These are phyloP conservation scores for Ryuthela nishihirai DNA, from an alignment of 2,888 invertebrate species.

Conservation along the genomic window DNA sequence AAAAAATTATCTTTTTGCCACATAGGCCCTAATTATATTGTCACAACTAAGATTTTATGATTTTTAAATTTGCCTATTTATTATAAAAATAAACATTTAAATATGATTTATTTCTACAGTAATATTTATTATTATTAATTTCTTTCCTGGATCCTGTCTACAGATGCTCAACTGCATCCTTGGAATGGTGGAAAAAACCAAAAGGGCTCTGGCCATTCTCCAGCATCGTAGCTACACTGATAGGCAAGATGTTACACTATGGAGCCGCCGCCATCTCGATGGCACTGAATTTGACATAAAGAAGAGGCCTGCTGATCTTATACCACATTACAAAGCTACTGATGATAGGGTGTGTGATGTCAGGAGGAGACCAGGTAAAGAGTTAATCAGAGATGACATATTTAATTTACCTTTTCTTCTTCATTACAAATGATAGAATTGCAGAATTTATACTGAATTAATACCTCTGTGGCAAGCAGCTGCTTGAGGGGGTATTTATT, in stretches of 20 bases:
- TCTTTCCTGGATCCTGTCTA: constrained; percentile 35
- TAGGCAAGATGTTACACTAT: constrained; percentile 13
- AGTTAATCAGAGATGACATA: too few relatives aligned
- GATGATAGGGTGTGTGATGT: constrained; percentile 87
- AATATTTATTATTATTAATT: neutral
- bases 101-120: too few relatives aligned
- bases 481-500: too few relatives aligned
- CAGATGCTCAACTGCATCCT: constrained; percentile 91
- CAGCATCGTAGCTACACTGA: constrained; percentile 65
- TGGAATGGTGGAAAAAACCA: constrained; percentile 93
- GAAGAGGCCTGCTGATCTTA: constrained; percentile 48
- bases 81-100: too few relatives aligned
- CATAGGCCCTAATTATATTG: too few relatives aligned
- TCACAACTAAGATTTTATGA: too few relatives aligned
- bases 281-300: constrained; percentile 38
- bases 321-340: constrained; percentile 21
- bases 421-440: too few relatives aligned
- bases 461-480: too few relatives aligned
- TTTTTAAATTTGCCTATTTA: too few relatives aligned
- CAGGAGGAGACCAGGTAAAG: constrained; percentile 75
- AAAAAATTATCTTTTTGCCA: too few relatives aligned
- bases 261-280: constrained; percentile 34
- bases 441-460: too few relatives aligned
- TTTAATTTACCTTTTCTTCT: too few relatives aligned
- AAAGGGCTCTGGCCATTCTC: constrained; percentile 82